These are phyloP conservation scores for Thamnophis elegans DNA, from an alignment of 2,797 vertebrate genomes.

Conservation along the genomic window DNA sequence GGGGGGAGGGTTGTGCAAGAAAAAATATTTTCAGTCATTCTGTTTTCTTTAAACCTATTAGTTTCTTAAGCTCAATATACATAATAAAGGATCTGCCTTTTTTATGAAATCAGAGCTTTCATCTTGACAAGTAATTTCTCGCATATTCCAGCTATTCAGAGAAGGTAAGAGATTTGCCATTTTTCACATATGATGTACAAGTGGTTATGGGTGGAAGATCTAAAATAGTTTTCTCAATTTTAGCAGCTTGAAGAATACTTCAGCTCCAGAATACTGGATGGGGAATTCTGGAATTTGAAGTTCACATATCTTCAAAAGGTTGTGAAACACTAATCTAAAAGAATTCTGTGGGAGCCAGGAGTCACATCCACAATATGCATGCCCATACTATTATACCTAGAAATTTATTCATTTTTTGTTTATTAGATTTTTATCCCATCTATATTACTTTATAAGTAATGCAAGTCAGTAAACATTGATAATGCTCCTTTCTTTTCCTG, in stretches of 20 bases:
- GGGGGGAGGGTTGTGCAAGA: too few relatives aligned
- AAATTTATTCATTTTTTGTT: not conserved
- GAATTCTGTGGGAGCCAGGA: not conserved
- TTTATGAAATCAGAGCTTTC: conserved; percentile 13
- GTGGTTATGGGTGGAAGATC: not conserved
- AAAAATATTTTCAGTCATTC: not conserved
- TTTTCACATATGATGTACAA: not conserved
- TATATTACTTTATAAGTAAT: too few relatives aligned
- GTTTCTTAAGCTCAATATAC: not conserved
- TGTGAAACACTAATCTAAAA: not conserved
- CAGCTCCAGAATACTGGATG: not conserved
- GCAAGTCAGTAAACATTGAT: too few relatives aligned
- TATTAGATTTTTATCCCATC: too few relatives aligned
- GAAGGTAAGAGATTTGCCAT: not conserved
- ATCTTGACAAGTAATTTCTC: conserved; percentile 6
- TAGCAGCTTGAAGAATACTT: not conserved
- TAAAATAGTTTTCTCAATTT: not conserved
- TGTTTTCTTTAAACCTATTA: not conserved
- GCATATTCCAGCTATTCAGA: not conserved
- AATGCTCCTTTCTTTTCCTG: too few relatives aligned
- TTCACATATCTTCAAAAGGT: not conserved
- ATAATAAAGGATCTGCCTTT: not conserved
- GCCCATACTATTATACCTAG: not conserved
- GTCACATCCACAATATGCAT: not conserved
- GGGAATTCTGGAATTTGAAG: not conserved